Evolutionary conservation across 2,797 vertebrate species (phyloP), one percentile per base, ranked within the genome.

Genomic region (Molossus molossus): DNA sequence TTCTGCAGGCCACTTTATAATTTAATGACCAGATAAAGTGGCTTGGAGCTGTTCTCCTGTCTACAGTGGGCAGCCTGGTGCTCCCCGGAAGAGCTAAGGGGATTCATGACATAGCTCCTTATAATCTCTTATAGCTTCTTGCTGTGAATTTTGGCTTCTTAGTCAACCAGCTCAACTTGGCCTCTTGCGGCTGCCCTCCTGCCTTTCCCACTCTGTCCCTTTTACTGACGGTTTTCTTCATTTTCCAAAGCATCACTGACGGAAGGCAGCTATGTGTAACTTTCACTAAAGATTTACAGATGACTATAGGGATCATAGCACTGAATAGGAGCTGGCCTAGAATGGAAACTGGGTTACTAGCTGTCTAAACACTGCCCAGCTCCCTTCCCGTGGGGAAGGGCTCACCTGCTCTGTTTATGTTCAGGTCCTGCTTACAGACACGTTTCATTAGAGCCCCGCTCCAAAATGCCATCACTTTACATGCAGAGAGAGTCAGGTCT

Each of bases 111-210:
- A 53, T 17, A 62, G 3, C 11, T 64, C 15, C 57, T 48, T 70
- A 15, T 53, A 5, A 62, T 82, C 53, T 60, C n/a, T 37, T 60
- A 27, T 7, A 64, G 48, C 18, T 45, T 40, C 25, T 64, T 55
- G 67, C 18, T 88, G 37, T 65, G 53, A 87, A 85, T 64, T 37
- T 91, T 45, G 17, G 17, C 23, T 89, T 95, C 50, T 69, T 77
- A 10, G 91, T 21, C 50, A 60, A 55, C 6, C 20, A 15, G 45
- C 64, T 93, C 50, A 85, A 7, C 48, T 48, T 53, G 18, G 33
- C 64, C 67, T 85, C 55, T 55, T 5, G 20, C 23, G 53, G 14
- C 5, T 69, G 50, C 25, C 45, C 10, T 64, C 1, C 25, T 40
- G 4, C n/a, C 9, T 58, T 55, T 29, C 5, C 15, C 1, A 18